These are phyloP conservation scores for Melanchra persicariae DNA, from an alignment of 2,888 invertebrate species.

Conservation along the genomic window DNA sequence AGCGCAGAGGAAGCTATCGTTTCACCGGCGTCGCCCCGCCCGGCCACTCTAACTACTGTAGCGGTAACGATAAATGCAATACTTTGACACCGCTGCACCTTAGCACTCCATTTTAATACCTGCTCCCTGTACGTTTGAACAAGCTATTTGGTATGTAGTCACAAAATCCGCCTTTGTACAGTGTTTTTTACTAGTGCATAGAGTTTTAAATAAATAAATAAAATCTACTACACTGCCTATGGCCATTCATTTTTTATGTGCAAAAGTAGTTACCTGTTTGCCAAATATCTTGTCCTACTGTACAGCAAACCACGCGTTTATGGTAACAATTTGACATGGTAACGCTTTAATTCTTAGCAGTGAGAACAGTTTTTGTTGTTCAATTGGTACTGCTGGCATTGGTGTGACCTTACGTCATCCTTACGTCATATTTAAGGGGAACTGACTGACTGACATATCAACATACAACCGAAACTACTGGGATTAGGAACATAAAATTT, in stretches of 20 bases:
- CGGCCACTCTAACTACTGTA: conserved; percentile 22
- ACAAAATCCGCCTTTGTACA: too few species aligned
- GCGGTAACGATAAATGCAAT: conserved; percentile 50
- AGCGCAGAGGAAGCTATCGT: conserved; percentile 19
- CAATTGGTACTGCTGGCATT: neutral
- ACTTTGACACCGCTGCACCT: conserved; percentile 47
- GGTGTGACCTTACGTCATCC: neutral
- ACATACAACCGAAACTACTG: too few species aligned
- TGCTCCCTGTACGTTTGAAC: conserved; percentile 20
- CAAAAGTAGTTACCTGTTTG: neutral
- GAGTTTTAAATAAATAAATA: too few species aligned
- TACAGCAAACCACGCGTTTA: neutral
- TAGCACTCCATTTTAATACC: conserved; percentile 49
- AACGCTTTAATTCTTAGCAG: neutral
- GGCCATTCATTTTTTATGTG: too few species aligned
- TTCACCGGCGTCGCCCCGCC: conserved; percentile 37
- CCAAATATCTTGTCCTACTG: neutral
- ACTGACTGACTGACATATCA: too few species aligned
- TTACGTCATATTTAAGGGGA: neutral
- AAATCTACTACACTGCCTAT: too few species aligned
- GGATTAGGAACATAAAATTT: too few species aligned
- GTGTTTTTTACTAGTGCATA: too few species aligned
- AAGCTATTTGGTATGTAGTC: conserved; percentile 12
- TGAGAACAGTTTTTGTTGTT: neutral
- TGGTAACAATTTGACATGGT: neutral